Base-by-base conservation (phyloP, 2,888 invertebrate species). In the Napeogenes inachia region DNA sequence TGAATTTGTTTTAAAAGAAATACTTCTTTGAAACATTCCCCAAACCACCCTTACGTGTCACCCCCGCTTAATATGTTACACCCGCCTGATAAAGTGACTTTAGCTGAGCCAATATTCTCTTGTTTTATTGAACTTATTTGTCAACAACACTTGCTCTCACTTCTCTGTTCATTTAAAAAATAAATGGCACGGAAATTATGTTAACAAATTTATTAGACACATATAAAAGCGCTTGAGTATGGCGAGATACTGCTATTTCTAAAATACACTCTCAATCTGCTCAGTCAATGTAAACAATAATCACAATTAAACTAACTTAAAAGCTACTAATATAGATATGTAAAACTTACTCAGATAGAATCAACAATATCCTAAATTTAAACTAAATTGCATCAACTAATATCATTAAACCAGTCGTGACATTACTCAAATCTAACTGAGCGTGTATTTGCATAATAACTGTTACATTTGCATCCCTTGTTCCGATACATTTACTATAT, bases 121-220 rank as follows among this genome's bases (percentile, higher is more conserved):
- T 81, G 79, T 81, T 83, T 83, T 84, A 87, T 85, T 82, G 77
- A 72, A 72, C 70, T 75, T 81, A 85, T 87, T 86, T 82, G 75
- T 84, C 80, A 84, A 71, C 50, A 50, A 10, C 50, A 50, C 50
- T 50, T 50, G 50, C 30, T 50, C 30, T 0, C 21, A 10, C 30
- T 50, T n/a, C 10, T 4, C 10, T 50, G 21, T n/a, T 46, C 21
- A 8, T 50, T 50, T 13, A 4, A 47, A 3, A 13, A 21, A 50
- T 21, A 50, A 5, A 10, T 50, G 8, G 42, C 42, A 42, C 12
- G 0, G 0, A 12, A 42, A 42, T 10, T 12, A 42, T 6, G 3
- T 42, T 10, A 10, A 10, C 10, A 42, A 10, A 42, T 35, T 6
- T 5, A 5, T 35, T 2, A 6, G 3, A 35, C 4, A 35, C 35